Evolutionary conservation across 2,113 vertebrate genomes (phyloP).

Genomic region (Halichoeres trimaculatus): DNA sequence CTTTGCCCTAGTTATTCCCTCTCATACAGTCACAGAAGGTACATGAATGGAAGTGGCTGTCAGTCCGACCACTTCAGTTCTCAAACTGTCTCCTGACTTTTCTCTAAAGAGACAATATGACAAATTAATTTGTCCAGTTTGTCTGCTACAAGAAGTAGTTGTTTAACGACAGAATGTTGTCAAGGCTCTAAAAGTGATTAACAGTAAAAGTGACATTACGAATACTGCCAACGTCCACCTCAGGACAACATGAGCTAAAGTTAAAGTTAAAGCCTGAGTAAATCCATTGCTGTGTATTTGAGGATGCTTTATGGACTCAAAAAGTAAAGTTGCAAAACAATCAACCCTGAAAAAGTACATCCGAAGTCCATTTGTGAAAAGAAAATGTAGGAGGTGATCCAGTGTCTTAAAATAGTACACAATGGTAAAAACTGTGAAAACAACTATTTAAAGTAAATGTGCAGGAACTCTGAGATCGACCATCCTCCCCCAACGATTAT

Average conservation of each 20-base stretch:
- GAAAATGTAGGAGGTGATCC: background rate
- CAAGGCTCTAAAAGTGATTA: background rate
- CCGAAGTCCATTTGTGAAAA: background rate
- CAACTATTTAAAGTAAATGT: conserved; percentile 29
- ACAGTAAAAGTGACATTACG: background rate
- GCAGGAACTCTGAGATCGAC: conserved; percentile 52
- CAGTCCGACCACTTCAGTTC: background rate
- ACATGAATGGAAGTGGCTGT: background rate
- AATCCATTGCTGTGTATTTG: too few species aligned
- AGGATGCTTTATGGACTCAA: too few species aligned
- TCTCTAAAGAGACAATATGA: background rate
- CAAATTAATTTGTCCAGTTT: background rate
- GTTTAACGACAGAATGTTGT: background rate
- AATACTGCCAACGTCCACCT: background rate
- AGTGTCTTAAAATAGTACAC: conserved; percentile 8
- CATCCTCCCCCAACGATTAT: conserved; percentile 56
- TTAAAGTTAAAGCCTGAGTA: too few species aligned
- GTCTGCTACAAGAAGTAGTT: background rate
- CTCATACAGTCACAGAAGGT: background rate
- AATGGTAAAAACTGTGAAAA: conserved; percentile 4
- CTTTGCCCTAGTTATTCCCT: background rate
- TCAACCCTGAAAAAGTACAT: background rate
- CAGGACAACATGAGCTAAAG: background rate
- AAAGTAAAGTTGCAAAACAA: background rate
- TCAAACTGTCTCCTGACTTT: background rate